Percentiles rank a stretch among this genome's conserved stretches.
phyloP scores from a whole-genome alignment of 2,888 invertebrate species.

The Drosophila engyochracea region DNA sequence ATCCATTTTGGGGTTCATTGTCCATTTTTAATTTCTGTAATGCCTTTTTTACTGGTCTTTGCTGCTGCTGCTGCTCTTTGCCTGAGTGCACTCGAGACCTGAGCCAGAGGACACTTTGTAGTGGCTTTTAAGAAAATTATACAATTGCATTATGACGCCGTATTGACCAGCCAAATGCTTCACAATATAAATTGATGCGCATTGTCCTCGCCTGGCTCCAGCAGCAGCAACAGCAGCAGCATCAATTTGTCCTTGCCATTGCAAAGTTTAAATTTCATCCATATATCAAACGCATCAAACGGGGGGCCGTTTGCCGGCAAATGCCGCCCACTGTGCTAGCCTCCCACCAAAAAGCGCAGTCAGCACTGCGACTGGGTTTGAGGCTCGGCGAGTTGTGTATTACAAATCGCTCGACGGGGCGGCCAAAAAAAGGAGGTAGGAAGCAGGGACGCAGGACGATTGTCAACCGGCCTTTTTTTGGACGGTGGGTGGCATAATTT shows the following conservation, averaged over 20 bases:
- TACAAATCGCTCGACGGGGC: conserved; percentile 84
- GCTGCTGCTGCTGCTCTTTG: conserved; percentile 20
- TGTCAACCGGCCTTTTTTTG: conserved; percentile 48
- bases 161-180: conserved; percentile 64
- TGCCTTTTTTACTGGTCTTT: conserved; percentile 68
- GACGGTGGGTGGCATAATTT: conserved; percentile 81
- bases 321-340: conserved; percentile 37
- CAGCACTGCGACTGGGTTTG: conserved; percentile 38
- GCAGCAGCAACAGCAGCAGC: not conserved
- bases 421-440: conserved; percentile 39
- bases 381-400: conserved; percentile 61
- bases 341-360: conserved; percentile 78
- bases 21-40: conserved; percentile 73
- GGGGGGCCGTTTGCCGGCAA: conserved; percentile 27
- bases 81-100: conserved; percentile 54
- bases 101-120: conserved; percentile 21
- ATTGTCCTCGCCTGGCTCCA: conserved; percentile 31
- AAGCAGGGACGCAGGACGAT: conserved; percentile 41
- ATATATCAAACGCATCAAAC: conserved; percentile 70
- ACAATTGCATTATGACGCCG: conserved; percentile 80
- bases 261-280: conserved; percentile 68
- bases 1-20: conserved; percentile 54
- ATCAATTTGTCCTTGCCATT: conserved; percentile 28
- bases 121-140: conserved; percentile 79
- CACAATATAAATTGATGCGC: conserved; percentile 63